Base-by-base conservation (phyloP, 2,113 vertebrate species). In the Sciurus niger region DNA sequence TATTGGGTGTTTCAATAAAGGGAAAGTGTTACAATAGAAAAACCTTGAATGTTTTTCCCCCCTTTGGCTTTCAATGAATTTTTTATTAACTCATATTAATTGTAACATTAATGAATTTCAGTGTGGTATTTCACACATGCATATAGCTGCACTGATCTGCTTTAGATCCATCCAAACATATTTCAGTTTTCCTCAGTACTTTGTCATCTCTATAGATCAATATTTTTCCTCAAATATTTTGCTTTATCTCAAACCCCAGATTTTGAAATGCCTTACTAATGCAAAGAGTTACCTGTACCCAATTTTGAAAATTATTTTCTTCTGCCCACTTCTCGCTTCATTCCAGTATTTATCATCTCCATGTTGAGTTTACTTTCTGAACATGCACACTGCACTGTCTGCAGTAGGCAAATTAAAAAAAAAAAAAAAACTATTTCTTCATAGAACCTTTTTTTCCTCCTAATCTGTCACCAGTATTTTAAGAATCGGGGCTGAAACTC, bases 161-260 rank as follows among this genome's bases (percentile, higher is more conserved):
- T 84, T 87, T 67, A 43, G 24, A 34, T 85, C 34, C 85, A 51
- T 16, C 6, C 30, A 91, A 73, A 43, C 17, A 30, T 32, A 65
- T 14, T 43, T 63, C 11, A 16, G 76, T 90, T 88, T 60, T 86
- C n/a, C 25, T 1, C 4, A 68, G 1, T 51, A 70, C 30, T 93
- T 95, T 72, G 77, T 55, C 40, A 34, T 34, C 8, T 94, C 51
- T 67, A 11, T 34, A 67, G 2, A 60, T 7, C 8, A 80, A 67
- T 6, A 53, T 34, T 70, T 51, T 89, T 16, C 6, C 67, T 40
- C 34, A 46, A 83, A 76, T 1, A 51, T 65, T 92, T 96, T 55
- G 8, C 63, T 83, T 91, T 83, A 40, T 72, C 28, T 76, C 48
- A 88, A 96, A 84, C 10, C 46, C 51, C 72, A 95, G 43, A 70